phyloP scores from a whole-genome alignment of 2,888 invertebrate species.

The Eupithecia dodoneata region DNA sequence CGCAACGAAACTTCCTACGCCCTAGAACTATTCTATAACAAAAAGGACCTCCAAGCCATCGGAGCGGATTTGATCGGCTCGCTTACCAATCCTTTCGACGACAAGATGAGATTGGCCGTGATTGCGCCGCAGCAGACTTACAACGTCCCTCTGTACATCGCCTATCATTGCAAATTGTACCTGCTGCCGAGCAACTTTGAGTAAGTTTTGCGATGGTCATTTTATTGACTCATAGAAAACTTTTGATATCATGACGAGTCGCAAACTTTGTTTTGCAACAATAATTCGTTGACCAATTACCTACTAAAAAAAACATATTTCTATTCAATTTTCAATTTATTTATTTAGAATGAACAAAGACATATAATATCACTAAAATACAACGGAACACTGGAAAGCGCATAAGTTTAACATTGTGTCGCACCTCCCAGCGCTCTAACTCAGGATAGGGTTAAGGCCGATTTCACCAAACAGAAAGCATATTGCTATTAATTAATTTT shows the following conservation, averaged over 20 bases:
- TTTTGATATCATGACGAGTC: constrained; percentile 1
- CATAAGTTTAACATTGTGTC: no score
- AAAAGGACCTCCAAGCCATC: constrained; percentile 86
- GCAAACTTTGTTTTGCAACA: neutral
- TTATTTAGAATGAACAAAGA: no score
- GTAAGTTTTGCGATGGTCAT: constrained; percentile 76
- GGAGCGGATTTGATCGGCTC: constrained; percentile 87
- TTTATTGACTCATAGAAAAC: neutral
- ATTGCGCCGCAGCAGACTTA: constrained; percentile 90
- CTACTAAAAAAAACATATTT: neutral
- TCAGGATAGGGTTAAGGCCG: no score
- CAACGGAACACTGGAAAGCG: no score
- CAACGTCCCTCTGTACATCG: constrained; percentile 90
- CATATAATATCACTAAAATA: no score
- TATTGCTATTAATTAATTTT: no score
- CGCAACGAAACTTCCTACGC: constrained; percentile 91
- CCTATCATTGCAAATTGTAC: constrained; percentile 91
- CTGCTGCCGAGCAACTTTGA: constrained; percentile 89
- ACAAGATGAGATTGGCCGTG: constrained; percentile 88
- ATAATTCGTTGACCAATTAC: neutral
- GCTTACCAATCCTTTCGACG: constrained; percentile 89
- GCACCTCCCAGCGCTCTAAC: no score
- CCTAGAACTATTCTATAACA: constrained; percentile 89
- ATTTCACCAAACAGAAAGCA: no score
- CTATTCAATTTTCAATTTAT: no score